Base-by-base conservation (phyloP, 2,888 invertebrate genomes). In the Drosophila kuntzei region DNA sequence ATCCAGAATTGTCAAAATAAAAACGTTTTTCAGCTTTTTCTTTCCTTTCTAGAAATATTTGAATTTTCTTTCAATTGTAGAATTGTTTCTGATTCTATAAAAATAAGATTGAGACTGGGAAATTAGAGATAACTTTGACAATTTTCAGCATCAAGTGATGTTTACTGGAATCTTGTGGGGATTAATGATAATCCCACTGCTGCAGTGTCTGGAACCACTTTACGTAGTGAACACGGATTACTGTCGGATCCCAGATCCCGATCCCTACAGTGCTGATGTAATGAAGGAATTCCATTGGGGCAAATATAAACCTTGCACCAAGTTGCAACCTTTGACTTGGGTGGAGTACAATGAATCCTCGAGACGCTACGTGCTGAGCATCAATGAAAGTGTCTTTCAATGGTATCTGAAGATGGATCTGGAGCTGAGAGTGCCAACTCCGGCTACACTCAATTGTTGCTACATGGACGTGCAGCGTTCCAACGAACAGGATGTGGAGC, bases 211-310 rank as follows among this genome's bases (percentile, higher is more conserved):
- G 16, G 3, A n/a, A 1, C 2, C 14, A 5, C 39, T 25, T 1
- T 92, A 89, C 68, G 79, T 92, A 20, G 92, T 92, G 9, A 90
- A 93, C 92, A 95, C 93, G 80, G 92, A 94, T 37, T 93, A 93
- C 80, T 95, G 95, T 80, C 94, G 93, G 83, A 95, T 95, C 86
- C 93, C 94, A 5, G 94, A 95, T 69, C 78, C 94, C 61, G 93
- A 95, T 84, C 93, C 95, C 3, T 94, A 94, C 71, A 93, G 94
- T 58, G 74, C 86, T 6, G 93, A 94, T 64, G 93, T 94, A 3
- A 93, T 92, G 89, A 90, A 92, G 62, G 93, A 93, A 66, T 93
- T 94, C 64, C 92, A 92, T 41, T 93, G 93, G 27, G 91, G 93
- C 64, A 93, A 93, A 53, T 94, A 94, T 70, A 93, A 93, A 61